These are phyloP conservation scores for Arrhopalites spinosus DNA, from an alignment of 2,888 invertebrate species.

Conservation along the genomic window DNA sequence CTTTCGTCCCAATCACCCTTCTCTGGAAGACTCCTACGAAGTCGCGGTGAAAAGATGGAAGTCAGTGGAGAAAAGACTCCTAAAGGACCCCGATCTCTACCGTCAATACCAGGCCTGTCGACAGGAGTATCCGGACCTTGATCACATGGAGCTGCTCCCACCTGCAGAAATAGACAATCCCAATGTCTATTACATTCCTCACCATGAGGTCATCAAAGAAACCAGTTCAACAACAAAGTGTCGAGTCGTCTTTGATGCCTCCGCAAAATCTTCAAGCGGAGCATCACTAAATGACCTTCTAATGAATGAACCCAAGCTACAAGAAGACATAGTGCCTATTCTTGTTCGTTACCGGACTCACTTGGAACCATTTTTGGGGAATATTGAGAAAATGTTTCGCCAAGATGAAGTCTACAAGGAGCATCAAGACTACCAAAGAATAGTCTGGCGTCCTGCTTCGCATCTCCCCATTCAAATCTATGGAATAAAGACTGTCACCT, in stretches of 20 bases:
- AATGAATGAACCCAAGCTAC: conserved; percentile 55
- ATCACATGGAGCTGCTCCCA: background rate
- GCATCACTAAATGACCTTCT: conserved; percentile 56
- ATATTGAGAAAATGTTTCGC: conserved; percentile 57
- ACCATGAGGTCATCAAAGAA: conserved; percentile 56
- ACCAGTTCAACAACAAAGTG: conserved; percentile 56
- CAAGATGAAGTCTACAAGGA: conserved; percentile 52
- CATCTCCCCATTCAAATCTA: conserved; percentile 44
- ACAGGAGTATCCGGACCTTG: background rate
- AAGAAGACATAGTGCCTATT: conserved; percentile 54
- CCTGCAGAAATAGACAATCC: background rate
- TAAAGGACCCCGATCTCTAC: background rate
- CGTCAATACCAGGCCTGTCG: background rate
- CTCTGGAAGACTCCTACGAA: background rate
- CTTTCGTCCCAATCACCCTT: background rate
- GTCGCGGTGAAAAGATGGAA: background rate
- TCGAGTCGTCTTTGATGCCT: conserved; percentile 57
- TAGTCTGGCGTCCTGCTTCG: conserved; percentile 57
- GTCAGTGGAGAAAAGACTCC: background rate
- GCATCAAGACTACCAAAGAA: conserved; percentile 57
- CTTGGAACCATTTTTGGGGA: conserved; percentile 54
- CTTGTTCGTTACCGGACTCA: conserved; percentile 55
- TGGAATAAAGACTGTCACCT: conserved; percentile 56
- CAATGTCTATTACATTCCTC: conserved; percentile 55
- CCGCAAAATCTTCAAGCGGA: conserved; percentile 49